A percentile compares a stretch with the other conserved stretches of the same genome.
Evolutionary conservation across 2,113 vertebrate species (phyloP).

Genomic region (Antennarius striatus): DNA sequence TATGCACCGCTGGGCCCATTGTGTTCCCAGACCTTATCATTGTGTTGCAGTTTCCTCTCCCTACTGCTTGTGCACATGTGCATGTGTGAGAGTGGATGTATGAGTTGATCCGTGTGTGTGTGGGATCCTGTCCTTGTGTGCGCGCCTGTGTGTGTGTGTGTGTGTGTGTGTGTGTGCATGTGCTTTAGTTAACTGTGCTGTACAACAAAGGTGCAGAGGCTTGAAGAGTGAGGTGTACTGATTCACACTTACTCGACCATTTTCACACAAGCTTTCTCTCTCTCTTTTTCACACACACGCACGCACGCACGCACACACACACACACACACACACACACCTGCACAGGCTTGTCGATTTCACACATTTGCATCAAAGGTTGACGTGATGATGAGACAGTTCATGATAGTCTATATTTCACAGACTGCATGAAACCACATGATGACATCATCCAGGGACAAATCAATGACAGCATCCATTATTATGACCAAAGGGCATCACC

Average conservation of each 20-base stretch:
- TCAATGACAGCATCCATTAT: too few species aligned
- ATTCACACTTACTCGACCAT: constrained; percentile 22
- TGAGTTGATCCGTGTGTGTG: constrained; percentile 31
- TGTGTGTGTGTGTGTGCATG: constrained; percentile 18
- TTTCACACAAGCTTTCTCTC: not conserved
- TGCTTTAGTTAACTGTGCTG: constrained; percentile 20
- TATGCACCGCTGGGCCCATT: constrained; percentile 78
- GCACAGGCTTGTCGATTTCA: not conserved
- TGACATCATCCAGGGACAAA: too few species aligned
- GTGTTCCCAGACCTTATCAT: constrained; percentile 82
- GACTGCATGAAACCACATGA: too few species aligned
- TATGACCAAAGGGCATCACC: too few species aligned
- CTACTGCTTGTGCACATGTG: constrained; percentile 53
- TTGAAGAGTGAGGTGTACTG: constrained; percentile 14
- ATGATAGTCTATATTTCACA: too few species aligned
- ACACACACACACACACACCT: not conserved
- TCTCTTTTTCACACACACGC: too few species aligned
- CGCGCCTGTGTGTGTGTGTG: constrained; percentile 7
- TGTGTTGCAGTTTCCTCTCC: constrained; percentile 82
- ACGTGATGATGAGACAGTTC: not conserved
- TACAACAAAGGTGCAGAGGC: constrained; percentile 38
- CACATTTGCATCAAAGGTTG: not conserved
- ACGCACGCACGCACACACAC: not conserved
- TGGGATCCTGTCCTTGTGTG: constrained; percentile 37
- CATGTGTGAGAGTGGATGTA: constrained; percentile 36